These are phyloP conservation scores for Danio aesculapii DNA, from an alignment of 2,797 vertebrate species.

Conservation along the genomic window DNA sequence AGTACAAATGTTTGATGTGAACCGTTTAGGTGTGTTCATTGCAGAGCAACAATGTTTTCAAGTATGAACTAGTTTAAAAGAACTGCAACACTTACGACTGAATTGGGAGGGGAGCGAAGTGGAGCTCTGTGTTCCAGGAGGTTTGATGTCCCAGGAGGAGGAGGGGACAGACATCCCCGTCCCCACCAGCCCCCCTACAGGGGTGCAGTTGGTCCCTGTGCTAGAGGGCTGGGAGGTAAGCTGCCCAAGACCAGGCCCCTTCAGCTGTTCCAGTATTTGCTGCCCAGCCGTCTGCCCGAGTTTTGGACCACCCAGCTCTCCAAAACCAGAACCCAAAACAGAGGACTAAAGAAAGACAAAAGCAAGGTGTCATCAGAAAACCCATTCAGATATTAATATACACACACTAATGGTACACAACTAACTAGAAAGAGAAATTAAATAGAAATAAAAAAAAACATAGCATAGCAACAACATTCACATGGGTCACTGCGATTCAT, in stretches of 20 bases:
- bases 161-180: conserved; percentile 69
- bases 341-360: conserved; percentile 80
- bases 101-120: conserved; percentile 86
- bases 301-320: conserved; percentile 89
- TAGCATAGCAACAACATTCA: too few relatives aligned
- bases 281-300: conserved; percentile 82
- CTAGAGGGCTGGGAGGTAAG: conserved; percentile 77
- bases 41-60: conserved; percentile 4
- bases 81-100: conserved; percentile 76
- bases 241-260: conserved; percentile 86
- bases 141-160: conserved; percentile 88
- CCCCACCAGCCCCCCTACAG: conserved; percentile 72
- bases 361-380: background rate
- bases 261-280: conserved; percentile 91
- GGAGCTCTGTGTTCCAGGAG: conserved; percentile 78
- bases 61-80: conserved; percentile 11
- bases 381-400: background rate
- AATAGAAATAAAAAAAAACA: background rate
- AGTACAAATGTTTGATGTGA: background rate
- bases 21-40: background rate
- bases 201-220: conserved; percentile 72
- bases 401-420: background rate
- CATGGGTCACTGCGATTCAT: background rate
- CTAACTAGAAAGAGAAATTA: background rate
- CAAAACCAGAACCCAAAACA: conserved; percentile 92